Conservation (phyloP, 2,888 invertebrate species). For the Mantis religiosa region DNA sequence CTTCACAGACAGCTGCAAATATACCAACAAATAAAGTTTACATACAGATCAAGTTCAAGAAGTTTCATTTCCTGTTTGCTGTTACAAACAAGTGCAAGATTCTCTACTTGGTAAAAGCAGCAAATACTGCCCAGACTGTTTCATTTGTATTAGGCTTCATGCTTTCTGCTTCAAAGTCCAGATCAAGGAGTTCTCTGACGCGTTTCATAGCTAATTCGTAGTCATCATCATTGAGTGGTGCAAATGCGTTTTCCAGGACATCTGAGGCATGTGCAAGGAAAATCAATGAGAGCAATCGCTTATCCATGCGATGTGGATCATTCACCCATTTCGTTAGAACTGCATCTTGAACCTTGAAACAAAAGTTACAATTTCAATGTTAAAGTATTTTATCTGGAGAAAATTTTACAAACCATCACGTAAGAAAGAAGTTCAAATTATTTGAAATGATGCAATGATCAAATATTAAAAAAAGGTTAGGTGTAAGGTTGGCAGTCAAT, state of each 20-base stretch:
- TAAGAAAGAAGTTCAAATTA: too few species aligned
- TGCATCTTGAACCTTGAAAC: conserved; percentile 89
- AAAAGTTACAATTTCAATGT: neutral
- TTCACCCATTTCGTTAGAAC: conserved; percentile 95
- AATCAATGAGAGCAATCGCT: conserved; percentile 86
- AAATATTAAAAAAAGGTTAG: too few species aligned
- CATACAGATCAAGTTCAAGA: neutral
- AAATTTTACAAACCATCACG: too few species aligned
- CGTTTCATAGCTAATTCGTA: conserved; percentile 98
- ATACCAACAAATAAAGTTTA: neutral
- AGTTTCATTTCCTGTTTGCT: neutral
- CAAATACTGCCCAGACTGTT: conserved; percentile 98
- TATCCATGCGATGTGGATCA: conserved; percentile 96
- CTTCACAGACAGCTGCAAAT: neutral
- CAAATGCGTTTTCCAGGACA: conserved; percentile 98
- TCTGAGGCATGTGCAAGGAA: conserved; percentile 97
- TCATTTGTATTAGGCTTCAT: conserved; percentile 87
- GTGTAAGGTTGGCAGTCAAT: too few species aligned
- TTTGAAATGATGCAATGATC: too few species aligned
- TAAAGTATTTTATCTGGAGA: neutral
- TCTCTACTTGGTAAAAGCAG: conserved; percentile 91
- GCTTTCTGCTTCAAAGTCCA: conserved; percentile 95
- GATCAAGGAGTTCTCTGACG: conserved; percentile 89
- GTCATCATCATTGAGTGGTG: conserved; percentile 93
- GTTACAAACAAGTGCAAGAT: neutral